These are phyloP conservation scores for Psophia crepitans DNA, from an alignment of 2,113 vertebrate genomes.

Conservation along the genomic window DNA sequence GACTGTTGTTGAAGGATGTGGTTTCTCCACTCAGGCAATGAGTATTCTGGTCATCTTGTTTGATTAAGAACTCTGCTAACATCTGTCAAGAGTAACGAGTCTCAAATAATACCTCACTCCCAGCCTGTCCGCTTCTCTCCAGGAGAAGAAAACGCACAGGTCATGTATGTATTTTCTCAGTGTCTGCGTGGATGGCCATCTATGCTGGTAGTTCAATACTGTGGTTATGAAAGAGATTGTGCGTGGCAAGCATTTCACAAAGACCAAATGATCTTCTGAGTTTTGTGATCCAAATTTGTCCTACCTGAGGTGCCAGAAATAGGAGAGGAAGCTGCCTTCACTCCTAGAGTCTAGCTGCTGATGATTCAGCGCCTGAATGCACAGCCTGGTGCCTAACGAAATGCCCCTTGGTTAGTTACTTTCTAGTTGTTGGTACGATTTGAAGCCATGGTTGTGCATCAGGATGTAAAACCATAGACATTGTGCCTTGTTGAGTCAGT, in stretches of 20 bases:
- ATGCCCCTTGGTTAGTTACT: neutral
- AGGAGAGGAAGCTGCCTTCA: neutral
- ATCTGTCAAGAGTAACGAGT: neutral
- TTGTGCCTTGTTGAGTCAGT: neutral
- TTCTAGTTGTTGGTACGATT: neutral
- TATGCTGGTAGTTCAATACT: neutral
- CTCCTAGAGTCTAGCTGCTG: neutral
- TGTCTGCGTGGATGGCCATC: neutral
- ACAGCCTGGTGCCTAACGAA: neutral
- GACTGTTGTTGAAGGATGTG: neutral
- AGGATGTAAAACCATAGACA: neutral
- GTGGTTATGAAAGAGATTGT: neutral
- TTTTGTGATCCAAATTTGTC: neutral
- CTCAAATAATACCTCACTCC: neutral
- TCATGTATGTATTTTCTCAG: neutral
- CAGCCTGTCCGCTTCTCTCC: neutral
- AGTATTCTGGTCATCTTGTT: neutral
- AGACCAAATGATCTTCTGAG: neutral
- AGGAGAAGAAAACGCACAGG: neutral
- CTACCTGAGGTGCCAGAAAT: neutral
- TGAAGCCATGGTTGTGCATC: neutral
- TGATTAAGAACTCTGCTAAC: neutral
- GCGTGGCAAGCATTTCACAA: neutral
- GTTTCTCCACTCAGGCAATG: neutral
- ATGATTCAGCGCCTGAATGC: neutral